These are phyloP conservation scores for Copidosoma aretas DNA, from an alignment of 2,888 invertebrate genomes.

Conservation along the genomic window DNA sequence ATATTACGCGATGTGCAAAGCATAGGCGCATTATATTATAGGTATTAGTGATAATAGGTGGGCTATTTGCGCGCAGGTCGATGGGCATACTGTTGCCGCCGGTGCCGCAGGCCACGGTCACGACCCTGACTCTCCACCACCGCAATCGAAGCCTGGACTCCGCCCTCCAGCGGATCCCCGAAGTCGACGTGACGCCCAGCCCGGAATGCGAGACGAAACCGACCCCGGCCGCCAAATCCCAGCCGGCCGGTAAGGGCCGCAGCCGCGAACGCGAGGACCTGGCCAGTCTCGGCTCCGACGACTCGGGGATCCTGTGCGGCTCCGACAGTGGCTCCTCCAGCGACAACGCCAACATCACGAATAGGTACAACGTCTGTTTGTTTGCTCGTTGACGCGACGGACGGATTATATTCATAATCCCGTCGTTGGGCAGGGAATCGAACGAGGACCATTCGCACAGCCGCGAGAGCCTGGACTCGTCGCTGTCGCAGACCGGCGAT, in stretches of 20 bases:
- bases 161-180: constrained; percentile 86
- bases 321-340: constrained; percentile 65
- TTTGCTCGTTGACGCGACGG: neutral
- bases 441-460: constrained; percentile 69
- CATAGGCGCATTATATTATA: no score
- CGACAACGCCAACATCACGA: constrained; percentile 60
- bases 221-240: constrained; percentile 48
- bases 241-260: constrained; percentile 40
- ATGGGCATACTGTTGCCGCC: constrained; percentile 72
- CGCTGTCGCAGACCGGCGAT: constrained; percentile 65
- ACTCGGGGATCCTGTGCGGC: constrained; percentile 77
- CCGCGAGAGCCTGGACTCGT: constrained; percentile 77
- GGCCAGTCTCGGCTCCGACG: constrained; percentile 76
- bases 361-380: constrained; percentile 41
- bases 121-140: constrained; percentile 67
- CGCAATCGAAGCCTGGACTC: constrained; percentile 90
- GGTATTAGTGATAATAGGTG: no score
- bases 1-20: no score
- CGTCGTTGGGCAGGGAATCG: constrained; percentile 57
- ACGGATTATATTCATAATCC: no score
- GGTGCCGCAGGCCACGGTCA: constrained; percentile 66
- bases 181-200: constrained; percentile 77
- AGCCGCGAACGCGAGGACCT: constrained; percentile 68
- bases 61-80: constrained; percentile 67
- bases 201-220: constrained; percentile 67